A percentile compares a stretch with the other conserved stretches of the same genome.
These are phyloP conservation scores for Pristionchus entomophagus DNA, from an alignment of 2,888 invertebrate genomes.

Conservation along the genomic window DNA sequence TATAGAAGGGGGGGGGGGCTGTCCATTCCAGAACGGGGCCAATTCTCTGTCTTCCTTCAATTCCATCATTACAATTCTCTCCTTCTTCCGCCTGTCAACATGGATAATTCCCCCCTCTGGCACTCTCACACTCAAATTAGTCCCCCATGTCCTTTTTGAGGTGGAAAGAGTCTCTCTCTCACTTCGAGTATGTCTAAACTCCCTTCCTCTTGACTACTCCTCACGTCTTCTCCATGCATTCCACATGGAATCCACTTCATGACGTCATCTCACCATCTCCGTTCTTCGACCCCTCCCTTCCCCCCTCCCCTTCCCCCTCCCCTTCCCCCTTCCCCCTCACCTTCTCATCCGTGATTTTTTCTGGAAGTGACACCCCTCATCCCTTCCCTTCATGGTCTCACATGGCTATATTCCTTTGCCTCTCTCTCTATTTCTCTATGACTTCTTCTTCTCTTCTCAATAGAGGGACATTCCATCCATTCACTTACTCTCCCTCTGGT, in stretches of 20 bases:
- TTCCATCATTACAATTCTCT: background rate
- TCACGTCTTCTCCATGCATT: background rate
- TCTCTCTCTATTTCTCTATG: background rate
- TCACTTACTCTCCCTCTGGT: conserved; percentile 14
- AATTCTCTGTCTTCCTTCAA: background rate
- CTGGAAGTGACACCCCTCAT: conserved; percentile 9
- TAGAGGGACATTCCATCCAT: conserved; percentile 16
- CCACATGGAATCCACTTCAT: background rate
- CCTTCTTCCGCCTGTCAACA: background rate
- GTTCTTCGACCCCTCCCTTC: background rate
- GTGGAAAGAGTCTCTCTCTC: background rate
- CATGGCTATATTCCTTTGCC: background rate
- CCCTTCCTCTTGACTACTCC: background rate
- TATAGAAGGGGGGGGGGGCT: too few relatives aligned
- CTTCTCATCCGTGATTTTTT: background rate
- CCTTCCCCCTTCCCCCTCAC: too few relatives aligned
- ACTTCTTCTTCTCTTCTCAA: conserved; percentile 25
- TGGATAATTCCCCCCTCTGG: background rate
- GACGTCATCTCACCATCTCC: conserved; percentile 14
- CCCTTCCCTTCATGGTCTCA: background rate
- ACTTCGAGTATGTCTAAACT: background rate
- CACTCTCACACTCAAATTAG: conserved; percentile 26
- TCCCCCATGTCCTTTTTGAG: conserved; percentile 3
- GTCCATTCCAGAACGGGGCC: background rate
- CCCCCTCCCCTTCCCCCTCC: background rate